Base-by-base conservation (phyloP, 2,113 vertebrate species). In the Hylia prasina region DNA sequence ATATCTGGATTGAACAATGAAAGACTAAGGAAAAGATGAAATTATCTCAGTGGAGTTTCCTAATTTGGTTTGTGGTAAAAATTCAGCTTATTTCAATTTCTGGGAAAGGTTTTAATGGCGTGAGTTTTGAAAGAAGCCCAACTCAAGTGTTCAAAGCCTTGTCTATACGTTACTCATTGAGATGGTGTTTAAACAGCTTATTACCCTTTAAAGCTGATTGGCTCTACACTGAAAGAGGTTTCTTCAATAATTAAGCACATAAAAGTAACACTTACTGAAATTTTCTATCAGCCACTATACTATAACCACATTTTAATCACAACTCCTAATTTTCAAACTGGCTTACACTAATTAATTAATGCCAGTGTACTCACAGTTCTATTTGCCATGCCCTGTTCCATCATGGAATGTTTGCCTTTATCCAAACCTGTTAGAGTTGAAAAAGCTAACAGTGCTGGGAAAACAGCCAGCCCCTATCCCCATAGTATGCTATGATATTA, bases 11-110 rank as follows among this genome's bases (percentile, higher is more conserved):
- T 79, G 28, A 17, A 79, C 30, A 93, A 91, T 54, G 53, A 82
- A 80, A 93, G 64, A 71, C n/a, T 78, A 72, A 54, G 30, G 33
- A 69, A 86, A 85, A 84, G 22, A 78, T 39, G 44, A 94, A 96
- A 82, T 57, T 80, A 81, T 79, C 79, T 96, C 63, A 35, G 13
- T 13, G 6, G 71, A 80, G 35, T 86, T 91, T 95, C 85, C 82
- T 80, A n/a, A 48, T 94, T 93, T 78, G 85, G 63, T 94, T 96
- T 97, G 75, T 92, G 87, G 89, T 94, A 96, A 75, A 61, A 87
- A 51, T 71, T 93, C 58, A 70, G 39, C 60, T 96, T 87, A 63
- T 95, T 96, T 94, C 70, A 93, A 95, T 79, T 97, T 97, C 89
- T 94, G 70, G 70, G 78, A 96, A 97, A 94, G 51, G 22, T 84